These are phyloP conservation scores for Mustelus asterias DNA, from an alignment of 2,113 vertebrate genomes.

Conservation along the genomic window DNA sequence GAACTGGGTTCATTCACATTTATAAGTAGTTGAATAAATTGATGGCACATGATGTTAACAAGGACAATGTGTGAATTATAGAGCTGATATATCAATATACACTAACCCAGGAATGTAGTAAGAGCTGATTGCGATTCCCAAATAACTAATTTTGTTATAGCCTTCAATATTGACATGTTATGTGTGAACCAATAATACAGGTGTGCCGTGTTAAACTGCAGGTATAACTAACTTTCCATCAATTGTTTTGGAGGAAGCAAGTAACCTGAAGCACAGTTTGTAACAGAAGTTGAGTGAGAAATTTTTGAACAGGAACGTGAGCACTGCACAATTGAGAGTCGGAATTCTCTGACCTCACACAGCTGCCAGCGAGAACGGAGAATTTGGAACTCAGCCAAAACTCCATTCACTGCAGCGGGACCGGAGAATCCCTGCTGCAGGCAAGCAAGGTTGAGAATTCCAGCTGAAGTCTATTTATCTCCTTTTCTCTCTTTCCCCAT, in stretches of 20 bases:
- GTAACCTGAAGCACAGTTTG: neutral
- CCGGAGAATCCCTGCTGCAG: no score
- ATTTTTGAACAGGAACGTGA: neutral
- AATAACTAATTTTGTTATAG: neutral
- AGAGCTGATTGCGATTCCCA: neutral
- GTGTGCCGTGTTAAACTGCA: neutral
- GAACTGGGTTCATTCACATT: neutral
- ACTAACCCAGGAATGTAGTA: neutral
- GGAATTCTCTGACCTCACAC: no score
- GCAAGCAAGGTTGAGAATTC: no score
- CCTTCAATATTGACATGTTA: neutral
- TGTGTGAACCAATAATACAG: neutral
- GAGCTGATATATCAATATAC: neutral
- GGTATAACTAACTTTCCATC: neutral
- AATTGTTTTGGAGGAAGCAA: neutral
- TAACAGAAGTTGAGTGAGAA: neutral
- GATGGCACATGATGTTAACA: neutral
- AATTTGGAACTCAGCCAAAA: no score
- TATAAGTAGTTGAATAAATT: neutral
- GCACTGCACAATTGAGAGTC: neutral
- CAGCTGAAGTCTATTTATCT: neutral
- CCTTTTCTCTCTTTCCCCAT: neutral
- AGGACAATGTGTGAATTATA: neutral
- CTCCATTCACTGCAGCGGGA: no score
- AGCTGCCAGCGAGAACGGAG: no score